A percentile compares a stretch with the other conserved stretches of the same genome.
Conservation (phyloP, 1,140 invertebrate genomes). For the Anastatus disparis region DNA sequence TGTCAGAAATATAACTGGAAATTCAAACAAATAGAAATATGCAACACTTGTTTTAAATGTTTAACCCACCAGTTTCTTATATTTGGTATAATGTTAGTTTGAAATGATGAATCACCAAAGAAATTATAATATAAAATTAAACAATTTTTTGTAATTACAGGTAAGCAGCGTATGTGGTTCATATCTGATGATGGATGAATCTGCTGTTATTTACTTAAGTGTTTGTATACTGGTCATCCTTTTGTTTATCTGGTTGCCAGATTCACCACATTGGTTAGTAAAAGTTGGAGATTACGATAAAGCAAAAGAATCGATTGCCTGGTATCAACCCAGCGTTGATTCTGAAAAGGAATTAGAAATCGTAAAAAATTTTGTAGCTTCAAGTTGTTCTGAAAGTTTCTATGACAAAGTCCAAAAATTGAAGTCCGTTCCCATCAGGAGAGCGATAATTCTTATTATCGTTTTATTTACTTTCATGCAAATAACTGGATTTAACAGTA, state of each 20-base stretch:
- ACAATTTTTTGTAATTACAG: background rate
- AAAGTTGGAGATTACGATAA: constrained; percentile 68
- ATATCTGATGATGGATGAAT: background rate
- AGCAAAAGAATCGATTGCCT: constrained; percentile 65
- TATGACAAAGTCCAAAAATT: background rate
- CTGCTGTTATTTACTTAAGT: constrained; percentile 39
- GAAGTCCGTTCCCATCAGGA: constrained; percentile 53
- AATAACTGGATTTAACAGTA: constrained; percentile 77
- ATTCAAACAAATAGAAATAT: too few species aligned
- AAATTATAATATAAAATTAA: too few species aligned
- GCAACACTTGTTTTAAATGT: too few species aligned
- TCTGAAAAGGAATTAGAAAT: constrained; percentile 2
- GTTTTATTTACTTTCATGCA: constrained; percentile 80
- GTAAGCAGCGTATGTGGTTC: constrained; percentile 14
- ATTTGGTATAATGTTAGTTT: too few species aligned
- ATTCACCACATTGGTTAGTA: constrained; percentile 77
- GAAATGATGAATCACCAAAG: too few species aligned
- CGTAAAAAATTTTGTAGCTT: constrained; percentile 24
- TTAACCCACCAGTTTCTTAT: too few species aligned
- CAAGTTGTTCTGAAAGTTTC: background rate
- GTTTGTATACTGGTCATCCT: constrained; percentile 44
- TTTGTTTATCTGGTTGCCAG: constrained; percentile 70
- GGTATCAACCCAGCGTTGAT: constrained; percentile 29
- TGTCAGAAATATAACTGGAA: too few species aligned
- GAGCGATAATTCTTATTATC: constrained; percentile 72